Evolutionary conservation across 2,797 vertebrate species (phyloP), one percentile per base, ranked within the genome.

Genomic region (Tarsius wallacei): DNA sequence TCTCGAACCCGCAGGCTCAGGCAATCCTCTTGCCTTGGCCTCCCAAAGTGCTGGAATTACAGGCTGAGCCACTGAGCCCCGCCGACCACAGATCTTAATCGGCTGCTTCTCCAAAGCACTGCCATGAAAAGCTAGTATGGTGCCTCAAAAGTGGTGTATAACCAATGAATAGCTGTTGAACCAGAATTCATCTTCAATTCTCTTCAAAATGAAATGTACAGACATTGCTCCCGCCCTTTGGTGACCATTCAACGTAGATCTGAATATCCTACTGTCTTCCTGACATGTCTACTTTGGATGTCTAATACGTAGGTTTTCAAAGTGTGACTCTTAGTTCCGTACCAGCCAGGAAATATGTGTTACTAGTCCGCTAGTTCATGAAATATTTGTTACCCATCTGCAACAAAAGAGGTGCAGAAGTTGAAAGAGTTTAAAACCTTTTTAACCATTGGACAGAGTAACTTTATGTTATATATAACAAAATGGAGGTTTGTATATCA

Each of bases 121-220:
- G 73, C 15, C 47, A 53, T 53, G 24, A 74, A 57, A 89, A 93
- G 21, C 59, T 33, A 94, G 22, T 16, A 51, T 2, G 31, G 82
- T 42, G 24, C 61, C 15, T 83, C n/a, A 64, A 47, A 42, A 73
- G 3, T 42, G n/a, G 76, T 31, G 36, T 22, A 24, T 31, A 19
- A 24, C 82, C 15, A 77, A 26, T 22, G 16, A 91, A 84, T 55
- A 73, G 49, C 53, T 87, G 26, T 36, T 63, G 9, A 70, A 53
- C 83, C 33, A 59, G 59, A 87, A 94, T 81, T 82, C 49, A 90
- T 51, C 55, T 77, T 83, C 82, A 96, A 90, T 90, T 55, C 64
- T 63, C 19, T 83, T 92, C 42, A 49, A 55, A 63, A 71, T 78
- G n/a, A 93, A 42, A 63, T 80, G 42, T 87, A 16, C n/a, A 78